Evolutionary conservation across 2,797 vertebrate species (phyloP), one percentile per base, ranked within the genome.

Genomic region (Tragopan temminckii): DNA sequence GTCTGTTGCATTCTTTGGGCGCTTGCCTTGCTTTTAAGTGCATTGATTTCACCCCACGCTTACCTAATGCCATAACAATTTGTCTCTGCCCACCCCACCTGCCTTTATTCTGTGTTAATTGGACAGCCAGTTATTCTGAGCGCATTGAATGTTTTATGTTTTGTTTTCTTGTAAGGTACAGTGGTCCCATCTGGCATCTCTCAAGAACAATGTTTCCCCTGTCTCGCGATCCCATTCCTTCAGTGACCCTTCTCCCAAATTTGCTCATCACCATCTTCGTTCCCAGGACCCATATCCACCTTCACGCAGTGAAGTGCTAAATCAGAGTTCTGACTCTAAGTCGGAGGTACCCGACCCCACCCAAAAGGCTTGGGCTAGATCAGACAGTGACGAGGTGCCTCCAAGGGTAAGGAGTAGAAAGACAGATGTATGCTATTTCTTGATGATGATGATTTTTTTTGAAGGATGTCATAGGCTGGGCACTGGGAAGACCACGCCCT

Each of bases 241-340:
- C 98, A 99, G 97, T 96, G 98, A 99, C 97, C 98, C 98, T 97
- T 98, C 98, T 97, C 97, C 98, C 98, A 99, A 98, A 98, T 98
- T 99, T 98, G 98, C 99, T 98, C 99, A 99, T 98, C 99, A 99
- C 97, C 99, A 99, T 97, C 98, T 99, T 98, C 99, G 99, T 95
- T 98, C 98, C 98, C 99, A 99, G 98, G 98, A 98, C 98, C 98
- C 99, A 97, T 98, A 98, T 98, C 99, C 98, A 97, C 98, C 98
- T 98, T 98, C 98, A 98, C 98, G 98, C 98, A 98, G 98, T 98
- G 98, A 99, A 98, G 98, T 97, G 96, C 98, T 98, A 91, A 98
- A 81, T 98, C 97, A 98, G 95, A 98, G 97, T 95, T 97, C 98
- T 95, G 98, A 98, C 97, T 98, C 98, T 98, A 98, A 98, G 98